Evolutionary conservation across 2,797 vertebrate genomes (phyloP).

Genomic region (Alcedo quadribrachys): DNA sequence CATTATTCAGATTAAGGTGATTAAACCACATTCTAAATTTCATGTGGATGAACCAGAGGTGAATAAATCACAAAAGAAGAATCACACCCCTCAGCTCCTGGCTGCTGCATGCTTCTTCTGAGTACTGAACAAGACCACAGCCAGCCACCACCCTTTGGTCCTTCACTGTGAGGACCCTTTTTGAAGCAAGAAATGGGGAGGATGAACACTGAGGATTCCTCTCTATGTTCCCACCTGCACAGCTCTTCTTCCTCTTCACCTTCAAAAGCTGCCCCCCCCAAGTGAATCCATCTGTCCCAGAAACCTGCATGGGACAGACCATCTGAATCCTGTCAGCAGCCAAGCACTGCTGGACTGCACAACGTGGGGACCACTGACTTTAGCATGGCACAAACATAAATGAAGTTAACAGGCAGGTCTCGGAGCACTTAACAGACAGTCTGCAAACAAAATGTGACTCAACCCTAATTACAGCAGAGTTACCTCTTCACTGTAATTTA

Average conservation of each 20-base stretch:
- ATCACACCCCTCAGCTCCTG: not conserved
- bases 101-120: not conserved
- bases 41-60: not conserved
- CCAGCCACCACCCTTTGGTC: not conserved
- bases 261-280: not conserved
- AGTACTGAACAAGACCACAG: not conserved
- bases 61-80: not conserved
- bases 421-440: not conserved
- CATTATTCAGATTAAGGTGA: not conserved
- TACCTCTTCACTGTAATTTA: constrained; percentile 9
- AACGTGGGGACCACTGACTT: not conserved
- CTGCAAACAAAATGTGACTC: constrained; percentile 42
- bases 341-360: not conserved
- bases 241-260: not conserved
- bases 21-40: not conserved
- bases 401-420: not conserved
- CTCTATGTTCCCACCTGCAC: not conserved
- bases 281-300: not conserved
- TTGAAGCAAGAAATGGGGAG: not conserved
- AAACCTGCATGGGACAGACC: not conserved
- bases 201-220: not conserved
- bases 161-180: not conserved
- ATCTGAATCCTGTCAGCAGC: not conserved
- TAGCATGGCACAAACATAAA: not conserved
- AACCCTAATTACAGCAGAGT: not conserved